Evolutionary conservation across 2,113 vertebrate species (phyloP).

Genomic region (Pontoporia blainvillei): DNA sequence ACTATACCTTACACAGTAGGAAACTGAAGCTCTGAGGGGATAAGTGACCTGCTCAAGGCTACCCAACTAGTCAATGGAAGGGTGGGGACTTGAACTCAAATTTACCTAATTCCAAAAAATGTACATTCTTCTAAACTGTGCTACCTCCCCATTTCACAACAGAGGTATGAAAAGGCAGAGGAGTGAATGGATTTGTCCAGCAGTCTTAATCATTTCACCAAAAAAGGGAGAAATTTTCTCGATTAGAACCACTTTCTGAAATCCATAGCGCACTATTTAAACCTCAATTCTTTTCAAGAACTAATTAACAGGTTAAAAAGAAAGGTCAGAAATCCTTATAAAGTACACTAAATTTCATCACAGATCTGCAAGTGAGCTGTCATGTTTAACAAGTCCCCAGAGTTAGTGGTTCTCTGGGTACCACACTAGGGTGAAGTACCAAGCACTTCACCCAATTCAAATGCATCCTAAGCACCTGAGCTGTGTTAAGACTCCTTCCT

Average conservation of each 20-base stretch:
- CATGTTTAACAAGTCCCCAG: neutral
- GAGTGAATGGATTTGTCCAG: neutral
- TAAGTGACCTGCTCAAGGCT: neutral
- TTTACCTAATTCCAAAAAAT: neutral
- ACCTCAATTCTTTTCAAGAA: neutral
- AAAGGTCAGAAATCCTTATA: neutral
- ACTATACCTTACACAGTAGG: neutral
- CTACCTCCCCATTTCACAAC: neutral
- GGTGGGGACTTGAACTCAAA: neutral
- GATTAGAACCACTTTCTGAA: neutral
- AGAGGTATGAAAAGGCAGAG: neutral
- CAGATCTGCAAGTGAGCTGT: neutral
- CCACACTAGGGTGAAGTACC: neutral
- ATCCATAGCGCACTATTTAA: neutral
- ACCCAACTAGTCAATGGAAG: neutral
- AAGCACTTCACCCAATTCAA: neutral
- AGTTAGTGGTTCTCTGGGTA: neutral
- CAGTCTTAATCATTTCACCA: neutral
- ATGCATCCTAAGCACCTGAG: neutral
- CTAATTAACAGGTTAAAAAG: neutral
- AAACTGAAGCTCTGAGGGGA: neutral
- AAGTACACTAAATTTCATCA: constrained; percentile 6
- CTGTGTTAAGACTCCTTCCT: neutral
- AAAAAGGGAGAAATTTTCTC: neutral
- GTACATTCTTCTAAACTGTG: neutral